A percentile compares a stretch with the other conserved stretches of the same genome.
Conservation (phyloP, 2,888 invertebrate genomes). For the Magallana nippona region DNA sequence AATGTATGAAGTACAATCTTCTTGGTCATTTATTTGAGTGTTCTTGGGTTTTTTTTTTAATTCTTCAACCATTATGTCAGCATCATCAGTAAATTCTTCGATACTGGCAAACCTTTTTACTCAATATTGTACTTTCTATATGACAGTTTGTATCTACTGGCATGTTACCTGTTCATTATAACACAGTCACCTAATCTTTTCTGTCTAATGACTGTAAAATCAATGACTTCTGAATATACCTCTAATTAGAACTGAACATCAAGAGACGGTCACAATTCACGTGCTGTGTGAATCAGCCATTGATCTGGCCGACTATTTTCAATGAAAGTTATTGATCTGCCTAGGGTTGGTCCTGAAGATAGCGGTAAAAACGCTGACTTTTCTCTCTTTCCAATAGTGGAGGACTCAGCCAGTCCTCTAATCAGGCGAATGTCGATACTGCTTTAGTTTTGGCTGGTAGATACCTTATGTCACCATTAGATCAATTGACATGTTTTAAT, state of each 20-base stretch:
- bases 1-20: too few relatives aligned
- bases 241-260: constrained; percentile 17
- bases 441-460: neutral
- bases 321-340: constrained; percentile 27
- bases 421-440: neutral
- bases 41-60: too few relatives aligned
- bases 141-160: neutral
- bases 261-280: constrained; percentile 8
- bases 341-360: neutral
- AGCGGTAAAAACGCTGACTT: neutral
- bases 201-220: constrained; percentile 13
- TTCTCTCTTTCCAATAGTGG: constrained; percentile 3
- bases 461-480: constrained; percentile 26
- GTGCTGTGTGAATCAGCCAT: neutral
- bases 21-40: too few relatives aligned
- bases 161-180: neutral
- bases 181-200: neutral
- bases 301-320: constrained; percentile 16
- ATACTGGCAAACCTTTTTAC: too few relatives aligned
- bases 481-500: constrained; percentile 24
- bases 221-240: constrained; percentile 17
- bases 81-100: too few relatives aligned
- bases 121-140: too few relatives aligned
- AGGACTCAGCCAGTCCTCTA: neutral
- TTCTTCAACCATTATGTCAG: too few relatives aligned